Conservation (phyloP, 2,888 invertebrate species). For the Acleris sparsana region DNA sequence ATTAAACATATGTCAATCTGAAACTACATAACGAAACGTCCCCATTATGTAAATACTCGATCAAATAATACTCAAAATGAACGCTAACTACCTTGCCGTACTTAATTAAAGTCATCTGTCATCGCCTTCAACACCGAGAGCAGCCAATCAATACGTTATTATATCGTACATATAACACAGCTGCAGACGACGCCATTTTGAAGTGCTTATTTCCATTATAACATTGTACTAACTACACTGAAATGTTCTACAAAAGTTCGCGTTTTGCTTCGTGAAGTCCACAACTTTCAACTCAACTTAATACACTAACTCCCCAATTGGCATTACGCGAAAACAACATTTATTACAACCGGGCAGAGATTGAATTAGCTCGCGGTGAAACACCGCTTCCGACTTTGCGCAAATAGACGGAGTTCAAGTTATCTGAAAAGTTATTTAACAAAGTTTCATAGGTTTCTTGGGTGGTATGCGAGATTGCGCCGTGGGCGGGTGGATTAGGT, state of each 20-base stretch:
- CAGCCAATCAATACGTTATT: slow-evolving; percentile 63
- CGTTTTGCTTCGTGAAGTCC: slow-evolving; percentile 84
- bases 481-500: slow-evolving; percentile 65
- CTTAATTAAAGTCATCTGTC: slow-evolving; percentile 11
- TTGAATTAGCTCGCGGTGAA: slow-evolving; percentile 78
- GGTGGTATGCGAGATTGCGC: slow-evolving; percentile 68
- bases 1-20: too few relatives aligned
- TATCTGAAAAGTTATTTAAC: slow-evolving; percentile 85
- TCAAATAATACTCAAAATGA: neutral
- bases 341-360: slow-evolving; percentile 81
- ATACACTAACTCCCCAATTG: slow-evolving; percentile 76
- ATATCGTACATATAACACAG: slow-evolving; percentile 63
- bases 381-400: slow-evolving; percentile 80
- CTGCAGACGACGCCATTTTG: slow-evolving; percentile 82
- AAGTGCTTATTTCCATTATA: slow-evolving; percentile 84
- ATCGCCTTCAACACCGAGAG: slow-evolving; percentile 53
- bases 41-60: too few relatives aligned
- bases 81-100: neutral
- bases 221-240: slow-evolving; percentile 84
- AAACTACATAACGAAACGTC: too few relatives aligned
- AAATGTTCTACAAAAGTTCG: slow-evolving; percentile 84
- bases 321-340: slow-evolving; percentile 81
- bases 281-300: slow-evolving; percentile 74
- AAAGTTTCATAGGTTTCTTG: slow-evolving; percentile 83
- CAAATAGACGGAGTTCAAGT: slow-evolving; percentile 82